Base-by-base conservation (phyloP, 1,140 invertebrate genomes). In the Lethrus apterus region DNA sequence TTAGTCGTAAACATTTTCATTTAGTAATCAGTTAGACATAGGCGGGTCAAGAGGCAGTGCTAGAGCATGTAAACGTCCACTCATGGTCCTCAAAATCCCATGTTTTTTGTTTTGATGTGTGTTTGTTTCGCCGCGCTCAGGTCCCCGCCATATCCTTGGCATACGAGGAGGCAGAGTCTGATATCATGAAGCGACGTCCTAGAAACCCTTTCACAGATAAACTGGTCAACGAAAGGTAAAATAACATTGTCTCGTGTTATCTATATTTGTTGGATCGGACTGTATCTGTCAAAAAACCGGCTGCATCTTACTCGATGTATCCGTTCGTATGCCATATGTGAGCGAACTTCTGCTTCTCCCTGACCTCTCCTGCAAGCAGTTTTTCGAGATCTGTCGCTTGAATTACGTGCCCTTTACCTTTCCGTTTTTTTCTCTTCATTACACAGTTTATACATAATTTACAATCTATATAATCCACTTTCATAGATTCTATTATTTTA, bases 141-240 rank as follows among this genome's bases (percentile, higher is more conserved):
- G 88, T 98, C 70, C 96, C 95, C 70, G 96, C 96, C 75, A 99
- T 99, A 79, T 98, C 96, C 64, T 81, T 99, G 77, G 95, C 96
- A 71, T 99, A 99, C 79, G 96, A 99, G 83, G 84, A 93, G 77
- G 92, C 96, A 64, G 96, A 99, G 79, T 92, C 89, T 73, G 96
- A 99, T 83, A 99, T 99, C 77, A 99, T 99, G 96, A 99, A 99
- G 83, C 84, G 95, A 73, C 86, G 86, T 72, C 96, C 96, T 73
- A 84, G 96, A 84, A 93, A 99, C 70, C 89, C 93, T 70, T 79
- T 84, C 75, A 86, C 80, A 70, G 93, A 97, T 81, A 94, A 94
- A 79, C 83, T 97, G 67, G 94, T 99, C 65, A 99, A 98, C 75
- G 90, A 97, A 83, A 94, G 93, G 88, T 92, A 87, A 83, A 46